Conservation (phyloP, 2,797 vertebrate genomes). For the Cephalopachus bancanus region DNA sequence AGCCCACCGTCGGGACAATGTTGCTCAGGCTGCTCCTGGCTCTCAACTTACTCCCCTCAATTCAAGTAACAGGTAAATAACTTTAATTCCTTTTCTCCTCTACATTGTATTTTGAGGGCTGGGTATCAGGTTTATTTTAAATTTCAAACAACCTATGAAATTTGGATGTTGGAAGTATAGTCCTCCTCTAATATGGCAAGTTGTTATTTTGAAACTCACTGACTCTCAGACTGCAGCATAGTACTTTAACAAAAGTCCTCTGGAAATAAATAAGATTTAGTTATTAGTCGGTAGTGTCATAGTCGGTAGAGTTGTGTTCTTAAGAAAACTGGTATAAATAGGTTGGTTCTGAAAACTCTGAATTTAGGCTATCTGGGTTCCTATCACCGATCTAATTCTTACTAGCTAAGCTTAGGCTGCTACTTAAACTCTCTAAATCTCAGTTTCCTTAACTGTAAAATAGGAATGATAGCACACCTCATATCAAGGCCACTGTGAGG, state of each 20-base stretch:
- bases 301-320: neutral
- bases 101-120: constrained; percentile 52
- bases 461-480: neutral
- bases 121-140: neutral
- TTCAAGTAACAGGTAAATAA: constrained; percentile 88
- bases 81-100: constrained; percentile 62
- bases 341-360: constrained; percentile 53
- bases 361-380: constrained; percentile 12
- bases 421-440: constrained; percentile 53
- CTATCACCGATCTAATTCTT: neutral
- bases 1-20: constrained; percentile 83
- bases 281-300: neutral
- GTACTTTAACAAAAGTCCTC: constrained; percentile 24
- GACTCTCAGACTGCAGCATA: neutral
- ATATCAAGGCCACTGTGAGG: constrained; percentile 13
- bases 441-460: constrained; percentile 48
- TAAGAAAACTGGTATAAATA: neutral
- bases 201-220: constrained; percentile 38
- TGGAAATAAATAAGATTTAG: constrained; percentile 56
- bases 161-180: neutral
- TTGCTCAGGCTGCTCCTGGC: constrained; percentile 84
- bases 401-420: neutral
- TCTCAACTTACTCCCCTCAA: constrained; percentile 86
- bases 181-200: neutral
- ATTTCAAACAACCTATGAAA: constrained; percentile 13